Conservation (phyloP, 2,888 invertebrate species). For the Nomada ferruginata region DNA sequence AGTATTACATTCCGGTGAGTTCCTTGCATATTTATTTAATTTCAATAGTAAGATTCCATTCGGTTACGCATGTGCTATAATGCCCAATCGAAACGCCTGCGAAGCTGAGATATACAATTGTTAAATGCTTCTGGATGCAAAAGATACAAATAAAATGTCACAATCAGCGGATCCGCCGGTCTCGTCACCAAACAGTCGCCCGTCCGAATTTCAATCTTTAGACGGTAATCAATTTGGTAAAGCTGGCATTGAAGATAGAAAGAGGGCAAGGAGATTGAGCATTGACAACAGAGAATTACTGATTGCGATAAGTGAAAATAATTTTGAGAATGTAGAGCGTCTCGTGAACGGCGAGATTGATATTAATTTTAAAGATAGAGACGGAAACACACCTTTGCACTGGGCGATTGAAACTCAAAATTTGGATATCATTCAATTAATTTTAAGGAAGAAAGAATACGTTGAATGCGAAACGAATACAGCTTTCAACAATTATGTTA, state of each 20-base stretch:
- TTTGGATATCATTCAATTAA: neutral
- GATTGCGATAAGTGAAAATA: neutral
- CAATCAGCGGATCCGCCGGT: too few species aligned
- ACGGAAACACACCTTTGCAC: neutral
- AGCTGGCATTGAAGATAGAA: neutral
- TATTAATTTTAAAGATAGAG: neutral
- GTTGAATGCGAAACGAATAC: neutral
- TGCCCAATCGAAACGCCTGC: too few species aligned
- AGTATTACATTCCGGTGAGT: too few species aligned
- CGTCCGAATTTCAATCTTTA: neutral
- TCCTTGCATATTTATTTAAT: too few species aligned
- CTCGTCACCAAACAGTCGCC: too few species aligned
- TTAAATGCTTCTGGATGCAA: too few species aligned
- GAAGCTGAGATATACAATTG: too few species aligned
- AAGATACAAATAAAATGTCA: too few species aligned
- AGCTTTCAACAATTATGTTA: neutral
- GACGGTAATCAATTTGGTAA: neutral
- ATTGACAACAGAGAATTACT: constrained; percentile 3
- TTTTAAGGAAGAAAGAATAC: neutral
- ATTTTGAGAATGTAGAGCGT: neutral
- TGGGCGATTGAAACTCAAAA: neutral
- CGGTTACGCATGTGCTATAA: too few species aligned
- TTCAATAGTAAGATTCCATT: too few species aligned
- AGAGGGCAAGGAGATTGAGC: neutral
- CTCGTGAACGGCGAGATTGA: neutral